A percentile compares a stretch with the other conserved stretches of the same genome.
These are phyloP conservation scores for Paraplagusia blochii DNA, from an alignment of 2,113 vertebrate species.

Conservation along the genomic window DNA sequence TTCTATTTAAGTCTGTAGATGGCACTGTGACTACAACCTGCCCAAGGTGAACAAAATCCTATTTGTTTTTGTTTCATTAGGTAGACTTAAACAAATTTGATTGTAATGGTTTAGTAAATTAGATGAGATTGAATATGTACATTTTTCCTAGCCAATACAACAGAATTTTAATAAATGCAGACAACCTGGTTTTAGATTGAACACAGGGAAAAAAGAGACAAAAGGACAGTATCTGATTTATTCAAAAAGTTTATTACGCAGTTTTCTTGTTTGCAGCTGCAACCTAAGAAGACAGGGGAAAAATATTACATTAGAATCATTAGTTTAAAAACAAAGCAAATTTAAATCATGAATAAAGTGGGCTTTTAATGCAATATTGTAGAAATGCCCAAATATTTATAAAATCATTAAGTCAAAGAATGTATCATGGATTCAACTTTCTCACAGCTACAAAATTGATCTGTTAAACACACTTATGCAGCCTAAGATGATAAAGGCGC, in stretches of 20 bases:
- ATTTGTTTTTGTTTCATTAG: too few species aligned
- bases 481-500: too few species aligned
- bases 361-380: constrained; percentile 21
- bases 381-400: too few species aligned
- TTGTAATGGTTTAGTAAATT: not conserved
- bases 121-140: too few species aligned
- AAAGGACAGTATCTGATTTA: constrained; percentile 43
- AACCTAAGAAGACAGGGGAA: constrained; percentile 62
- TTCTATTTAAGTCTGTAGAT: constrained; percentile 51
- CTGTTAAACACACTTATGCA: too few species aligned
- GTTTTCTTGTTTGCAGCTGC: constrained; percentile 78
- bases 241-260: constrained; percentile 73
- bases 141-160: too few species aligned
- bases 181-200: not conserved
- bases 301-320: not conserved
- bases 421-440: too few species aligned
- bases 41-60: constrained; percentile 13
- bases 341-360: constrained; percentile 1
- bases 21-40: constrained; percentile 47
- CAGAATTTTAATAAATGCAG: not conserved
- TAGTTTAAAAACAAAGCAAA: not conserved
- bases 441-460: too few species aligned
- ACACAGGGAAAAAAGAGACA: not conserved
- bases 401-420: too few species aligned
- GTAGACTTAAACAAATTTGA: constrained; percentile 5